A percentile compares a stretch with the other conserved stretches of the same genome.
These are phyloP conservation scores for Mesoligia furuncula DNA, from an alignment of 2,888 invertebrate genomes.

Conservation along the genomic window DNA sequence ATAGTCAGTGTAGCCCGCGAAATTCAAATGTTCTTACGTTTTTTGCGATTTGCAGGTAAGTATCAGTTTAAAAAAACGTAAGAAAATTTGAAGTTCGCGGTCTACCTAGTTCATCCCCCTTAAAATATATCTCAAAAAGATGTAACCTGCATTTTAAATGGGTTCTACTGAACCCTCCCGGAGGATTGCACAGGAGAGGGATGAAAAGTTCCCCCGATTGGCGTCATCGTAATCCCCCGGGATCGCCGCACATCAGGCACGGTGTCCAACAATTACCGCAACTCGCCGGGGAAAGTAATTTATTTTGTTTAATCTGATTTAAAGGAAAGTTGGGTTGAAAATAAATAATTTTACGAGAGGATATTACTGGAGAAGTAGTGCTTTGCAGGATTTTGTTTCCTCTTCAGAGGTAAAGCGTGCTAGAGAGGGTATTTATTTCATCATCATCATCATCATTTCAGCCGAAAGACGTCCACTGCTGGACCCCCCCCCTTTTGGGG, in stretches of 20 bases:
- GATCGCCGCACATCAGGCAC: constrained; percentile 51
- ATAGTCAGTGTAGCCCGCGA: no score
- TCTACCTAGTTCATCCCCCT: background rate
- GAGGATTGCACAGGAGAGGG: constrained; percentile 14
- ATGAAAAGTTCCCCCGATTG: constrained; percentile 62
- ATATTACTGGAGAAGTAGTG: background rate
- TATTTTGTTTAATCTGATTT: constrained; percentile 41
- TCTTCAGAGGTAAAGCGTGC: background rate
- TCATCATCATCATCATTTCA: no score
- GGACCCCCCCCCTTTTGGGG: no score
- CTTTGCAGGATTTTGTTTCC: no score
- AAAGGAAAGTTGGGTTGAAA: constrained; percentile 14
- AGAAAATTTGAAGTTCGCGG: background rate
- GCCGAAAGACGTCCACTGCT: no score
- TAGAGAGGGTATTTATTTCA: background rate
- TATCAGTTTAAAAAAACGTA: background rate
- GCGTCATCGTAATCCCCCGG: constrained; percentile 57
- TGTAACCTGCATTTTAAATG: background rate
- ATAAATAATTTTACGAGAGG: background rate
- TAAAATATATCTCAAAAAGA: background rate
- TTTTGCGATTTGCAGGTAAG: background rate
- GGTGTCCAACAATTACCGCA: constrained; percentile 46
- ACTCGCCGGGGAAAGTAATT: constrained; percentile 21
- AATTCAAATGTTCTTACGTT: background rate
- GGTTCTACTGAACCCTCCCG: background rate